Conservation (phyloP, 2,797 vertebrate genomes). For the Atherinosoma microstoma region DNA sequence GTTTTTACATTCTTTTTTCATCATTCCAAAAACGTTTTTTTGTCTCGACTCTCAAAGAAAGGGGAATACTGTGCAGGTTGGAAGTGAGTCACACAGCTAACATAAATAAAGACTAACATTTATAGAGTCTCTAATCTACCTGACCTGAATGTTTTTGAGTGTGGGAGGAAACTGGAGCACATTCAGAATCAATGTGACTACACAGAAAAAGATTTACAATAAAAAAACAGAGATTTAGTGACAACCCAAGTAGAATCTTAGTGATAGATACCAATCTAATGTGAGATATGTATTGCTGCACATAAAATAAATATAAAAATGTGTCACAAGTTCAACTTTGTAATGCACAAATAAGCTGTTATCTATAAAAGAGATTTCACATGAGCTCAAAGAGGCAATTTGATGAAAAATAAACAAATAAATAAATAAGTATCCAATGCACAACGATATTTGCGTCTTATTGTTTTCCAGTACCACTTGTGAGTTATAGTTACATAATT, state of each 20-base stretch:
- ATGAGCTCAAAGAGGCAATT: not conserved
- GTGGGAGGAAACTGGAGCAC: slow-evolving; percentile 65
- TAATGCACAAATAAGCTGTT: not conserved
- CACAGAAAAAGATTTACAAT: slow-evolving; percentile 32
- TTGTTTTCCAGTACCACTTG: too few species aligned
- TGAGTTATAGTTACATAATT: too few species aligned
- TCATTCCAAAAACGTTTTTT: slow-evolving; percentile 4
- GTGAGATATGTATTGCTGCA: not conserved
- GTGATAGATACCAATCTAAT: slow-evolving; percentile 19
- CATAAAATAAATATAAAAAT: not conserved
- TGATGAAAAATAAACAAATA: not conserved
- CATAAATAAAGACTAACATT: slow-evolving; percentile 59
- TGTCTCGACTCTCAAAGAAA: slow-evolving; percentile 6
- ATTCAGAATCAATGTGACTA: slow-evolving; percentile 56
- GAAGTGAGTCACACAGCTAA: slow-evolving; percentile 46
- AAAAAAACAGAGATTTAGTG: slow-evolving; percentile 9
- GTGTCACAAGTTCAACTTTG: too few species aligned
- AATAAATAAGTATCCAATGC: not conserved
- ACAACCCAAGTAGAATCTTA: slow-evolving; percentile 28
- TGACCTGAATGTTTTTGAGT: slow-evolving; percentile 66
- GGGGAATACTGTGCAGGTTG: slow-evolving; percentile 40
- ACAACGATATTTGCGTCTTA: too few species aligned
- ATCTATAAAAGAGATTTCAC: not conserved
- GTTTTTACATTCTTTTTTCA: not conserved
- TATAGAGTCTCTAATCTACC: slow-evolving; percentile 63